phyloP scores from a whole-genome alignment of 2,888 invertebrate genomes.

The Tyria jacobaeae region DNA sequence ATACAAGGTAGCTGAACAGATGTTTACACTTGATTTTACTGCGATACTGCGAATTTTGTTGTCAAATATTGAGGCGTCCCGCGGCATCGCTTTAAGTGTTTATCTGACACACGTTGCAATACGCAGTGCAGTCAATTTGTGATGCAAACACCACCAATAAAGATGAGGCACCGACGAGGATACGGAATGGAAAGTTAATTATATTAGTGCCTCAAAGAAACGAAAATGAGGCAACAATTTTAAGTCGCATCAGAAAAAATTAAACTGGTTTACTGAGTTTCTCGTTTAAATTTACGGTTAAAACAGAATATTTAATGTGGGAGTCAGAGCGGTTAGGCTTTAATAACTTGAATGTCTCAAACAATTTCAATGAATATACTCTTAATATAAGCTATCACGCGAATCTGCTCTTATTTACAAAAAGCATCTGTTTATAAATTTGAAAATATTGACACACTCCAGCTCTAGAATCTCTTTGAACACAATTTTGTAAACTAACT shows the following conservation, averaged over 20 bases:
- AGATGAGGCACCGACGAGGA: not conserved
- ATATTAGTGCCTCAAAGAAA: constrained; percentile 24
- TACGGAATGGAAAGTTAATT: constrained; percentile 14
- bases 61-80: constrained; percentile 55
- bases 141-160: constrained; percentile 33
- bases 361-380: not conserved
- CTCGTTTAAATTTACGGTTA: constrained; percentile 11
- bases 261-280: constrained; percentile 8
- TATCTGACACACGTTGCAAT: constrained; percentile 18
- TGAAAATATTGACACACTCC: no score
- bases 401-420: no score
- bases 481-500: no score
- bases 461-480: no score
- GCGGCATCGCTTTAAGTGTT: constrained; percentile 42
- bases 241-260: constrained; percentile 7
- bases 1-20: constrained; percentile 45
- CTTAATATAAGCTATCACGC: not conserved
- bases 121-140: constrained; percentile 43
- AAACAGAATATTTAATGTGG: constrained; percentile 4
- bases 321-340: not conserved
- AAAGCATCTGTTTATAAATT: no score
- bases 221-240: constrained; percentile 14
- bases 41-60: constrained; percentile 58
- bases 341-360: not conserved
- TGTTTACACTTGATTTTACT: constrained; percentile 66